Conservation (phyloP, 2,797 vertebrate species). For the Kryptopterus vitreolus region DNA sequence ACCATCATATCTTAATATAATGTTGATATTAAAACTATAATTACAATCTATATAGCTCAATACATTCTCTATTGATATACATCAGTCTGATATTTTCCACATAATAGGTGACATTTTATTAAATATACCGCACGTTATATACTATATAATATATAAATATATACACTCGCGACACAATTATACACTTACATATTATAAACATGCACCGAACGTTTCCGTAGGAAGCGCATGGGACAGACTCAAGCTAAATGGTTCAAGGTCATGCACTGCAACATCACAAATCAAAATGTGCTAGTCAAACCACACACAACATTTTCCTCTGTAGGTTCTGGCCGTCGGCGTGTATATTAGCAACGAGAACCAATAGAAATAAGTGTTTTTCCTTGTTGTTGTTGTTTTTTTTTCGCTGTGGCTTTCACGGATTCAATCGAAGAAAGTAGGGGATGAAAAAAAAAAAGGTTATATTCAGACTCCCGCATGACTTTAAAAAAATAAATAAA, state of each 20-base stretch:
- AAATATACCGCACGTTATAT: neutral
- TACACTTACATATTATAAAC: conserved; percentile 52
- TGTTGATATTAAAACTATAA: neutral
- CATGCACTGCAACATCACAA: conserved; percentile 73
- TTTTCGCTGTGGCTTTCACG: too few relatives aligned
- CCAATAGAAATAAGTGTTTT: too few relatives aligned
- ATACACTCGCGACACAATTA: conserved; percentile 54
- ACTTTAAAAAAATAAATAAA: too few relatives aligned
- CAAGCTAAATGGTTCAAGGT: conserved; percentile 46
- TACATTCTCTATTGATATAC: neutral
- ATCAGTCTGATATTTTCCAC: neutral
- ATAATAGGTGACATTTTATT: neutral
- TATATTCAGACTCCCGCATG: too few relatives aligned
- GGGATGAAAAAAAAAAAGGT: too few relatives aligned
- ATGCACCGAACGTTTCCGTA: conserved; percentile 62
- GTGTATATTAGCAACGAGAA: too few relatives aligned
- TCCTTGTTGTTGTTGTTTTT: too few relatives aligned
- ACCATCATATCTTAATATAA: neutral
- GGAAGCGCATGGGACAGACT: conserved; percentile 47
- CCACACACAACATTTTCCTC: conserved; percentile 46
- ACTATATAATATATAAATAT: neutral
- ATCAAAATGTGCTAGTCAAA: conserved; percentile 52
- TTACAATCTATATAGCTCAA: neutral
- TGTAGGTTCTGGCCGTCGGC: neutral
- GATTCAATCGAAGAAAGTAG: too few relatives aligned